phyloP scores from a whole-genome alignment of 2,113 vertebrate genomes.

The Deroptyus accipitrinus region DNA sequence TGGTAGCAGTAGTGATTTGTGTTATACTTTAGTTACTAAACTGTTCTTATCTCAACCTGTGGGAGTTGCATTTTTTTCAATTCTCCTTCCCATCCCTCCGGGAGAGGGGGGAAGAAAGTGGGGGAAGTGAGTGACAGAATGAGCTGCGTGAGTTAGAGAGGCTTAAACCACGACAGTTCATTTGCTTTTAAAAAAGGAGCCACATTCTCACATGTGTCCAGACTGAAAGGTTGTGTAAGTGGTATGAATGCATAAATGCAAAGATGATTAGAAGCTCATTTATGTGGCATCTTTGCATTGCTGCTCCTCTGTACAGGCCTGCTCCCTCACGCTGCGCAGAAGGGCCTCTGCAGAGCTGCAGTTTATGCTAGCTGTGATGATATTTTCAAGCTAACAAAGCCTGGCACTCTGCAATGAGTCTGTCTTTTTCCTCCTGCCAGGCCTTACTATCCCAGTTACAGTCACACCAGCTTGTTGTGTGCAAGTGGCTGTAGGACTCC shows the following conservation, averaged over 20 bases:
- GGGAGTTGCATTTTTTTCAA: too few species aligned
- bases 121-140: too few species aligned
- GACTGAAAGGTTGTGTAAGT: not conserved
- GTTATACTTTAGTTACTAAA: too few species aligned
- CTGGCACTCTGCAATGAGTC: not conserved
- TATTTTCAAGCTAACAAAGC: not conserved
- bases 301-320: not conserved
- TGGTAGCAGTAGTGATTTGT: too few species aligned
- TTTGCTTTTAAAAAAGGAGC: not conserved
- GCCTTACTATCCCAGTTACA: not conserved
- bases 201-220: not conserved
- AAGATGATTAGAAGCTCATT: not conserved
- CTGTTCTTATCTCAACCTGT: too few species aligned
- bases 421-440: not conserved
- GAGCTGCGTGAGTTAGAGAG: too few species aligned
- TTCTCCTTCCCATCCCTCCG: too few species aligned
- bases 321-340: not conserved
- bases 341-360: not conserved
- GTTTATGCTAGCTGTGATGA: not conserved
- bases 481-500: not conserved
- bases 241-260: not conserved
- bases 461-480: not conserved
- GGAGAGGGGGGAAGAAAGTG: too few species aligned
- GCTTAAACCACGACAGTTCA: too few species aligned
- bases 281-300: not conserved